Evolutionary conservation across 2,888 invertebrate species (phyloP), one percentile per base, ranked within the genome.

Genomic region (Parnassius smintheus): DNA sequence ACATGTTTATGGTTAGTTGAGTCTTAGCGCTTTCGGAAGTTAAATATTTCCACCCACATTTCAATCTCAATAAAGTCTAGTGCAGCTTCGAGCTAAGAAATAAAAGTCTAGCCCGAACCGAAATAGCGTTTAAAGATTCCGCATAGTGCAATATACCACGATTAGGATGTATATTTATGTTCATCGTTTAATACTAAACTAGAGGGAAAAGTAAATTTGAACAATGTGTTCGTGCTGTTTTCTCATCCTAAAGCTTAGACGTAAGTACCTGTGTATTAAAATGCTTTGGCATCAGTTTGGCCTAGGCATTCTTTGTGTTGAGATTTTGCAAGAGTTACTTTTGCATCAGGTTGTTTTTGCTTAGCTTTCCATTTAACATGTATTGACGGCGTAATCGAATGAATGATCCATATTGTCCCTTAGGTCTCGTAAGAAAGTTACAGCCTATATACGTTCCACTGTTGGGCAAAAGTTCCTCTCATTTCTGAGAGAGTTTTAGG

Each of bases 51-150:
- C 56, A 46, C 45, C 18, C 35, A 35, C 46, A 46, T 53, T 62
- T 62, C 51, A 52, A 62, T 57, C 62, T 57, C 62, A 62, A 62
- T 62, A 62, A 62, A 62, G 48, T n/a, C 51, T 44, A 9, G 18
- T 48, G 42, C 46, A 57, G 48, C 42, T 46, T 25, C 44, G 61
- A 44, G 22, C 53, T 42, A 48, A 57, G 57, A 62, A 57, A 62
- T 62, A 62, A 62, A 62, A 62, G 62, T 52, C 44, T 45, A n/a
- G 9, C 52, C 45, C n/a, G 57, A 42, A 48, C 7, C 57, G 62
- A 62, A 57, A 62, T 62, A 57, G 57, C 56, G 57, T 57, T 62
- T 57, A 57, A 62, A 52, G 52, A 53, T 46, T 49, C 53, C 53
- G 41, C 46, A 48, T 55, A 25, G 12, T 9, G 41, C 48, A n/a